These are phyloP conservation scores for Drosophila lutescens DNA, from an alignment of 2,888 invertebrate species.

Conservation along the genomic window DNA sequence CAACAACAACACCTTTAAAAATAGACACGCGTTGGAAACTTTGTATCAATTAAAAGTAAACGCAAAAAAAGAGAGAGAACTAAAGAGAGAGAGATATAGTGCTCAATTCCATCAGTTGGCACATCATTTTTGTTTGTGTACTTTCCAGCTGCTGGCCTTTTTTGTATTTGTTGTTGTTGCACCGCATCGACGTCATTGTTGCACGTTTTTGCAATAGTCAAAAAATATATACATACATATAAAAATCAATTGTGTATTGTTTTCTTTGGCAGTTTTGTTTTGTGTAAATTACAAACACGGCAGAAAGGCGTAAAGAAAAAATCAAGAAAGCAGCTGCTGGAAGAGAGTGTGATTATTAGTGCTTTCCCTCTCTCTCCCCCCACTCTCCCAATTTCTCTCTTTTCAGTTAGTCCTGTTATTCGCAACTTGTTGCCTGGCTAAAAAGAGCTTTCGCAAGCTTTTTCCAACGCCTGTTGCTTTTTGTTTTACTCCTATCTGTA, in stretches of 20 bases:
- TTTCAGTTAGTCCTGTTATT: slow-evolving; percentile 36
- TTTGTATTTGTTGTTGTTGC: slow-evolving; percentile 32
- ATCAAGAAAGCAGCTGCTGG: slow-evolving; percentile 14
- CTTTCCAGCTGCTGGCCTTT: slow-evolving; percentile 25
- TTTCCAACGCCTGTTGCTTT: slow-evolving; percentile 62
- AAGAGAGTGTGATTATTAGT: slow-evolving; percentile 9
- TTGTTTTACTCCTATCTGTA: slow-evolving; percentile 4
- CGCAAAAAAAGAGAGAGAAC: slow-evolving; percentile 44
- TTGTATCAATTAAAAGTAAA: slow-evolving; percentile 74
- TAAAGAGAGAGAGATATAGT: slow-evolving; percentile 7
- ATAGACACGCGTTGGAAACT: slow-evolving; percentile 64
- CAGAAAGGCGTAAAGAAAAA: slow-evolving; percentile 3
- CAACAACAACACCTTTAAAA: slow-evolving; percentile 47
- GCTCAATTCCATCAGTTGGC: slow-evolving; percentile 65
- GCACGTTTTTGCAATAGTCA: slow-evolving; percentile 75
- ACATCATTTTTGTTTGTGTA: slow-evolving; percentile 52
- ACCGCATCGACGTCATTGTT: slow-evolving; percentile 67
- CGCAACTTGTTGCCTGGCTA: slow-evolving; percentile 71
- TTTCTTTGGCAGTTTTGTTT: slow-evolving; percentile 28
- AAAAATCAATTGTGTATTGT: slow-evolving; percentile 39
- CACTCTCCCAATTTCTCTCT: slow-evolving; percentile 13
- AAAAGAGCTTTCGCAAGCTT: slow-evolving; percentile 54
- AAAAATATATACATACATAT: slow-evolving; percentile 18
- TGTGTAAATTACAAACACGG: slow-evolving; percentile 36
- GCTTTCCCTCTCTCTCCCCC: slow-evolving; percentile 24